Conservation (phyloP, 2,888 invertebrate species). For the Apocheima hispidaria region DNA sequence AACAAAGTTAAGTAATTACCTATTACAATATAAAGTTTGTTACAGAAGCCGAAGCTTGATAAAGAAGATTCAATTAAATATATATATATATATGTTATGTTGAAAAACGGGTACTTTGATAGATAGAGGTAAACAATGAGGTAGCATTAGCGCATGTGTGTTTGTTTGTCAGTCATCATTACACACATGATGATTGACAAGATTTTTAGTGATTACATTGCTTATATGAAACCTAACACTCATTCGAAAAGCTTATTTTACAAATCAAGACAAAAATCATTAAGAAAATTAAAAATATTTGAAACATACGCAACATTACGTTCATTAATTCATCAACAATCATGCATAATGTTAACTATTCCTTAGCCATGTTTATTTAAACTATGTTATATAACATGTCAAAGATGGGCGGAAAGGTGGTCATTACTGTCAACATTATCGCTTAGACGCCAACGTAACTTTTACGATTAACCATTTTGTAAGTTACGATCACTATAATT, state of each 20-base stretch:
- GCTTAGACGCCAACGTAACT: constrained; percentile 13
- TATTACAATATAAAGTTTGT: no score
- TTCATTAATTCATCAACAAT: neutral
- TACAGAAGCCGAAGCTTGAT: no score
- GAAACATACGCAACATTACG: neutral
- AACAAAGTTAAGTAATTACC: no score
- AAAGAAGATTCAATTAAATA: no score
- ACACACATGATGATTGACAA: constrained; percentile 1
- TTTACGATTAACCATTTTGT: neutral
- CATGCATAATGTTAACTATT: neutral
- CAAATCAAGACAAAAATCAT: neutral
- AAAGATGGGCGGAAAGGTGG: constrained; percentile 11
- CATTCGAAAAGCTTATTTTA: neutral
- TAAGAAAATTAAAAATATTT: neutral
- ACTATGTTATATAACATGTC: constrained; percentile 20
- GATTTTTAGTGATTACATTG: constrained; percentile 6
- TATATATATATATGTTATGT: no score
- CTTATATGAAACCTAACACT: neutral
- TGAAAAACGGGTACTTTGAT: no score
- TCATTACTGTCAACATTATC: neutral
- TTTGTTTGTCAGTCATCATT: constrained; percentile 8
- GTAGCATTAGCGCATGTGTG: neutral
- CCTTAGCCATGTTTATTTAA: neutral
- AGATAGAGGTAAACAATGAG: no score
- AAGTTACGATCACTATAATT: neutral